Conservation (phyloP, 2,888 invertebrate genomes). For the Xestia c-nigrum region DNA sequence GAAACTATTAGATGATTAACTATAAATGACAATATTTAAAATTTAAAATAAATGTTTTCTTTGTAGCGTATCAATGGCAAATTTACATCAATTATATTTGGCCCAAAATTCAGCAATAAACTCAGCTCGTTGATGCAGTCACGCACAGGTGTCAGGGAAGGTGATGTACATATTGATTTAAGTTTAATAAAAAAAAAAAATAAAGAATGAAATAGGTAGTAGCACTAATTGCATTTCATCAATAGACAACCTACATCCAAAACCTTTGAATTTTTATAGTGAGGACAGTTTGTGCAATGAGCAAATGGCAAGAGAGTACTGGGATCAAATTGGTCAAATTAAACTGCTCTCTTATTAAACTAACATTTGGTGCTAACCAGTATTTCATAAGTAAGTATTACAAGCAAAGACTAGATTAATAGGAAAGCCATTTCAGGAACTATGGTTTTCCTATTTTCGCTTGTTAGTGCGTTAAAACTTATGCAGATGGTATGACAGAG, state of each 20-base stretch:
- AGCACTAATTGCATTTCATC: too few species aligned
- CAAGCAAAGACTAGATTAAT: background rate
- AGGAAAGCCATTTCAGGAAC: background rate
- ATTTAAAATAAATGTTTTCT: background rate
- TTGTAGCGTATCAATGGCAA: too few species aligned
- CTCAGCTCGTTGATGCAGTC: too few species aligned
- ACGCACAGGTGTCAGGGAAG: too few species aligned
- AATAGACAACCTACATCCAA: background rate
- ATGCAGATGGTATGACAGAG: background rate
- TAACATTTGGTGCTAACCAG: background rate
- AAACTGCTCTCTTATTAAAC: background rate
- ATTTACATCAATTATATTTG: too few species aligned
- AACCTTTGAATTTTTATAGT: background rate
- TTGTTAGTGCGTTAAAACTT: background rate
- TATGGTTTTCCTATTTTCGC: background rate
- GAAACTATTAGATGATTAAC: background rate
- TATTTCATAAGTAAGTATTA: background rate
- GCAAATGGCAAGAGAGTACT: background rate
- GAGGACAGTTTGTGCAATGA: background rate
- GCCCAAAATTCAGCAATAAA: too few species aligned
- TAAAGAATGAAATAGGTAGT: background rate
- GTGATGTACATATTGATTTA: background rate
- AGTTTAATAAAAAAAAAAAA: background rate
- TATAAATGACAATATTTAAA: background rate
- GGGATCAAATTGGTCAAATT: background rate